Percentiles rank a stretch among this genome's conserved stretches.
phyloP scores from a whole-genome alignment of 2,797 vertebrate species.

The Eulemur rubriventer region DNA sequence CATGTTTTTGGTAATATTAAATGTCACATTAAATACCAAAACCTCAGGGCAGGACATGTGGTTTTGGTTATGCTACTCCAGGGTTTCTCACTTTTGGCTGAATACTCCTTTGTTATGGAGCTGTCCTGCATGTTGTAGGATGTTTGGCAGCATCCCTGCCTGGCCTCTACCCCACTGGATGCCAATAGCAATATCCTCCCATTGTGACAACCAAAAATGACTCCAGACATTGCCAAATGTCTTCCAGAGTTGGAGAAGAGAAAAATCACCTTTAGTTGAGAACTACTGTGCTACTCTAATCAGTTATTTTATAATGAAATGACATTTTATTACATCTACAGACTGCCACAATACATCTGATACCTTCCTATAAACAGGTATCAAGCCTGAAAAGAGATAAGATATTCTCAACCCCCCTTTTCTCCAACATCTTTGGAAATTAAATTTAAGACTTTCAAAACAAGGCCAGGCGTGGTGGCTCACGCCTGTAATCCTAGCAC shows the following conservation, averaged over 20 bases:
- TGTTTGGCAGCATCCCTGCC: not conserved
- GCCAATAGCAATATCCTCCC: not conserved
- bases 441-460: not conserved
- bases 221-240: not conserved
- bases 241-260: fast-evolving
- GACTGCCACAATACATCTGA: conserved; percentile 65
- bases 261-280: not conserved
- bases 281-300: conserved; percentile 38
- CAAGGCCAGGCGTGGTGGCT: too few relatives aligned
- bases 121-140: fast-evolving
- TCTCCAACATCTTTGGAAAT: not conserved
- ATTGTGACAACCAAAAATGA: not conserved
- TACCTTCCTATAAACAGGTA: conserved; percentile 67
- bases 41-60: conserved; percentile 69
- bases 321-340: conserved; percentile 74
- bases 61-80: conserved; percentile 69
- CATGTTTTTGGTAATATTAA: conserved; percentile 71
- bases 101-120: too few relatives aligned
- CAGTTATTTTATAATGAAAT: conserved; percentile 58
- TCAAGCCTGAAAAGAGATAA: conserved; percentile 65
- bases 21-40: conserved; percentile 77
- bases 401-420: conserved; percentile 50
- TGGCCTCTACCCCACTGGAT: not conserved
- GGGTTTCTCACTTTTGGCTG: not conserved
- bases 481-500: too few relatives aligned